These are phyloP conservation scores for Tympanuchus pallidicinctus DNA, from an alignment of 2,113 vertebrate species.

Conservation along the genomic window DNA sequence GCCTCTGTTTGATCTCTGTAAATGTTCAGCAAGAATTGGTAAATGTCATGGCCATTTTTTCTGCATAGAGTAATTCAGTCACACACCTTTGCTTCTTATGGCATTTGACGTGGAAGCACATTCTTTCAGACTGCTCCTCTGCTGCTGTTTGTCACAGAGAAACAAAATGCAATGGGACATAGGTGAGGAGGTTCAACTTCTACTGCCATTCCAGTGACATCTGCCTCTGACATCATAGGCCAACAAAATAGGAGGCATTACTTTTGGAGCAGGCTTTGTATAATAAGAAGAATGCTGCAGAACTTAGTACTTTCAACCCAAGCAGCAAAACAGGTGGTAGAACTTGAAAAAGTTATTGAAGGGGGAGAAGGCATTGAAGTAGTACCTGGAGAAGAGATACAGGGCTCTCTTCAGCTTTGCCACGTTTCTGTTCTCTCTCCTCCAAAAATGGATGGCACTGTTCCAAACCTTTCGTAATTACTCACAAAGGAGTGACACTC, in stretches of 20 bases:
- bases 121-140: background rate
- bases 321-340: background rate
- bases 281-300: background rate
- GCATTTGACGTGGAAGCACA: no score
- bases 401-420: background rate
- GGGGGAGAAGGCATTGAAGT: background rate
- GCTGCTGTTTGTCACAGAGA: background rate
- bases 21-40: background rate
- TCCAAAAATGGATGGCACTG: background rate
- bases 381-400: background rate
- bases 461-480: background rate
- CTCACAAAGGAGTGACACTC: background rate
- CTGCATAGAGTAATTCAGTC: background rate
- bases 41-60: background rate
- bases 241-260: background rate
- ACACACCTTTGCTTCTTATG: background rate
- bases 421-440: background rate
- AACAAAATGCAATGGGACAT: background rate
- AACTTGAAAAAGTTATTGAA: background rate
- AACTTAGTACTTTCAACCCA: background rate
- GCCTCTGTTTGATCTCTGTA: background rate
- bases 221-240: background rate
- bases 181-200: background rate
- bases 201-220: background rate
- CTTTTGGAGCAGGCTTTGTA: background rate